A percentile compares a stretch with the other conserved stretches of the same genome.
Evolutionary conservation across 2,113 vertebrate species (phyloP).

Genomic region (Tenrec ecaudatus): DNA sequence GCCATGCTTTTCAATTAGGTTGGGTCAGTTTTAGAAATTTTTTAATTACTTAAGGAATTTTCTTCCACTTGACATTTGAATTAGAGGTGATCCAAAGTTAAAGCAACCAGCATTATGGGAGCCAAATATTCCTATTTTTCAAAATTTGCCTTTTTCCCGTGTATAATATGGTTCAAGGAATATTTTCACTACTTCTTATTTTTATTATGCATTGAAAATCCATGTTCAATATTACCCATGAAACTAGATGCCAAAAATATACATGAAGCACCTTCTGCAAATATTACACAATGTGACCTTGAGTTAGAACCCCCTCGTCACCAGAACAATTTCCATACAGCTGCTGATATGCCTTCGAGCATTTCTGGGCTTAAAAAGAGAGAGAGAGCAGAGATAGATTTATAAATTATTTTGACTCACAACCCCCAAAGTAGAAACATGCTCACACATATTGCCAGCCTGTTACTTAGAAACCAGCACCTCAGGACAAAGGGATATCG

Average conservation of each 20-base stretch:
- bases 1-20: neutral
- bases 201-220: conserved; percentile 74
- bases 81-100: conserved; percentile 47
- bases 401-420: conserved; percentile 81
- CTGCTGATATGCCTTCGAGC: conserved; percentile 60
- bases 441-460: conserved; percentile 43
- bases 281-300: conserved; percentile 76
- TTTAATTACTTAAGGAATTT: conserved; percentile 57
- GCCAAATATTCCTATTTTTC: neutral
- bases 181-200: conserved; percentile 53
- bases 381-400: conserved; percentile 42
- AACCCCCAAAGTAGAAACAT: conserved; percentile 69
- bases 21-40: conserved; percentile 40
- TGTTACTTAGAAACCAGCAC: conserved; percentile 70
- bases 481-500: conserved; percentile 69
- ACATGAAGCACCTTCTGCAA: conserved; percentile 30
- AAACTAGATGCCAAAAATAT: conserved; percentile 65
- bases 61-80: conserved; percentile 59
- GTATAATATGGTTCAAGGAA: neutral
- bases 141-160: neutral
- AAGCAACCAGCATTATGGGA: conserved; percentile 35
- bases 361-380: neutral
- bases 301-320: conserved; percentile 32
- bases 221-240: conserved; percentile 71
- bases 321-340: conserved; percentile 68